Percentiles rank a stretch among this genome's conserved stretches.
These are phyloP conservation scores for Rallus limicola DNA, from an alignment of 2,113 vertebrate species.

Conservation along the genomic window DNA sequence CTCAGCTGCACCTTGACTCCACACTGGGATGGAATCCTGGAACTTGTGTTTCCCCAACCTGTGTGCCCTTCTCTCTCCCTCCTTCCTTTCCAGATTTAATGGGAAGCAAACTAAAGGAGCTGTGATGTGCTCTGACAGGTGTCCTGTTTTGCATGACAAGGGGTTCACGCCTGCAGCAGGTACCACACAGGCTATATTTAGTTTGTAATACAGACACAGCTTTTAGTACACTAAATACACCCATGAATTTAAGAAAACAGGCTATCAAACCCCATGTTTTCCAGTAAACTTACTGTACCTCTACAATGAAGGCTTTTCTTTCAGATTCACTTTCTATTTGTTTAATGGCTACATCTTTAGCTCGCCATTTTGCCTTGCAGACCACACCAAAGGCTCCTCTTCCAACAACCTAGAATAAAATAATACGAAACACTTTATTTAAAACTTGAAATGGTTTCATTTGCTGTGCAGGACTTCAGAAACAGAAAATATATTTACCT, in stretches of 20 bases:
- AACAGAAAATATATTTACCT: background rate
- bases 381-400: slow-evolving; percentile 99
- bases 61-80: background rate
- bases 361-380: slow-evolving; percentile 99
- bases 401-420: slow-evolving; percentile 89
- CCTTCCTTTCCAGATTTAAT: background rate
- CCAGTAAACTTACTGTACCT: slow-evolving; percentile 79
- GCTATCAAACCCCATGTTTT: background rate
- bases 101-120: background rate
- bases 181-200: background rate
- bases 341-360: slow-evolving; percentile 98
- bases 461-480: background rate
- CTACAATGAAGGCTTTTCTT: slow-evolving; percentile 95
- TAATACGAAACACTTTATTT: background rate
- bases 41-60: background rate
- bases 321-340: slow-evolving; percentile 99
- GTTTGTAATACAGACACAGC: background rate
- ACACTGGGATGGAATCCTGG: background rate
- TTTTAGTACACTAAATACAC: background rate
- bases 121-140: background rate
- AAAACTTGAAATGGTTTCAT: background rate
- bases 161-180: background rate
- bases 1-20: background rate
- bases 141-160: background rate
- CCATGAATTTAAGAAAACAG: background rate